Evolutionary conservation across 2,888 invertebrate genomes (phyloP), one percentile per base, ranked within the genome.

Genomic region (Oxycera nigricornis): DNA sequence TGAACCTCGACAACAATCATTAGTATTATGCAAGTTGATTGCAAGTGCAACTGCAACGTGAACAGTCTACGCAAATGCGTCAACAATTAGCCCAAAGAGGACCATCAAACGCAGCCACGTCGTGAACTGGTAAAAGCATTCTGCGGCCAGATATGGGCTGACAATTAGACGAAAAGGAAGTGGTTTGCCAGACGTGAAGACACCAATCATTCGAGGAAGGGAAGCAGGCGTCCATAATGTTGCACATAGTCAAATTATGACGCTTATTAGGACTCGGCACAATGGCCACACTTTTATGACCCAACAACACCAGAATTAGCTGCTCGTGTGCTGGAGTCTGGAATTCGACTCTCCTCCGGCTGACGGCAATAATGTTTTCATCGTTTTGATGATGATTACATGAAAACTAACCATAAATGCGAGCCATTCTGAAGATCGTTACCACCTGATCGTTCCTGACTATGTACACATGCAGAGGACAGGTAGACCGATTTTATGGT

Each of bases 1-100:
- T 65, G 41, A 61, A 65, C 65, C 41, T 39, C 65, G 41, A 65
- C 41, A 65, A 65, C 41, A 30, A 65, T 65, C 41, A 41, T 65
- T 65, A 65, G 24, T 24, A 41, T 65, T 65, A 55, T 61, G 61
- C 61, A 59, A 59, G 46, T 46, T 3, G 14, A 17, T 17, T 7
- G 46, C 3, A 46, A 46, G 11, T 46, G 46, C 46, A 46, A 46
- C 46, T 46, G 46, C 46, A 46, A n/a, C n/a, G n/a, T n/a, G n/a
- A 17, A 55, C 55, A 24, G 11, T 1, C 7, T 11, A 24, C 14
- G 55, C 24, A 24, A 24, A 20, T 55, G 55, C 24, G 11, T 22
- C 22, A 2, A n/a, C 17, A 17, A 17, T 17, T n/a, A 6, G 20
- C 20, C 50, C 50, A 50, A 50, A 17, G 17, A 17, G 17, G 20